Evolutionary conservation across 1,140 invertebrate genomes (phyloP).

Genomic region (Lucilia cuprina): DNA sequence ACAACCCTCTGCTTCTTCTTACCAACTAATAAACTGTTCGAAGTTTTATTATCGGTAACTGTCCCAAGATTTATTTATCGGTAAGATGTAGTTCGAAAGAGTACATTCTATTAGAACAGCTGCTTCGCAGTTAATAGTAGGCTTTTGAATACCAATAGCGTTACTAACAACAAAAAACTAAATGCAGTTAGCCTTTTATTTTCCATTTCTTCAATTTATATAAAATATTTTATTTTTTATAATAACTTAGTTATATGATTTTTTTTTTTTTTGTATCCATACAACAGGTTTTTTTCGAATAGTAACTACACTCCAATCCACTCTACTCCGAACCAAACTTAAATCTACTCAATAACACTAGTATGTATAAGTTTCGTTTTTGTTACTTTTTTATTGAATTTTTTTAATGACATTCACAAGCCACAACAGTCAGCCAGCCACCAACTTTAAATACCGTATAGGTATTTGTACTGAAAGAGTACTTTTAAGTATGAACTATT

Average conservation of each 20-base stretch:
- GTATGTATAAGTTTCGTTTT: background rate
- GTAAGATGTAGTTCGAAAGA: no score
- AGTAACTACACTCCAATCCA: background rate
- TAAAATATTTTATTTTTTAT: background rate
- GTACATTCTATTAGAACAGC: no score
- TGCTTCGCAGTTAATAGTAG: background rate
- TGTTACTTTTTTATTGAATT: background rate
- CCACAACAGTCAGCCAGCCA: background rate
- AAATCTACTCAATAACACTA: background rate
- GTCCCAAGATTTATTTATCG: no score
- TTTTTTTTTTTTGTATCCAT: background rate
- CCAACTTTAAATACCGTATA: background rate
- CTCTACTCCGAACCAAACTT: background rate
- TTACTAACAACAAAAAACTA: background rate
- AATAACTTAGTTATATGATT: background rate
- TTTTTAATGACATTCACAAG: conserved; percentile 2
- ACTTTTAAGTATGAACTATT: background rate
- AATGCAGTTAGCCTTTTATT: conserved; percentile 19
- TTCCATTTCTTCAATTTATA: conserved; percentile 29
- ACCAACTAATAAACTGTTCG: no score
- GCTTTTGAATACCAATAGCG: background rate
- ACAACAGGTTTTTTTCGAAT: conserved; percentile 3
- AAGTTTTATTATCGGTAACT: no score
- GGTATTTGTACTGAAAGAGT: background rate
- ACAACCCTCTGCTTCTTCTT: no score